These are phyloP conservation scores for Heloderma charlesbogerti DNA, from an alignment of 2,113 vertebrate genomes.

Conservation along the genomic window DNA sequence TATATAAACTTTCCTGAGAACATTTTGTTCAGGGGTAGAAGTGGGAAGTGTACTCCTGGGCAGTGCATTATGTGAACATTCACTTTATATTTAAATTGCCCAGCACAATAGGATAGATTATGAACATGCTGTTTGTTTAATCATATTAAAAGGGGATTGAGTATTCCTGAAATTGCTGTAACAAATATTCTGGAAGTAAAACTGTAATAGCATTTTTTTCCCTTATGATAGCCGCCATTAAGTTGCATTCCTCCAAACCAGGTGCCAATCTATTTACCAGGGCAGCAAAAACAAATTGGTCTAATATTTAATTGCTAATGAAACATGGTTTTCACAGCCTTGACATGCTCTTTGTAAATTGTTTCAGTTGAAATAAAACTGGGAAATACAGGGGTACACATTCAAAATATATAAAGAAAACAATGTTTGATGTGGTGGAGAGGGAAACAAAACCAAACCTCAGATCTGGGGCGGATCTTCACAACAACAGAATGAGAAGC, in stretches of 20 bases:
- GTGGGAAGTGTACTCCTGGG: background rate
- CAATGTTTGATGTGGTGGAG: background rate
- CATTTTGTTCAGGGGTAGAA: background rate
- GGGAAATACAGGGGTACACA: background rate
- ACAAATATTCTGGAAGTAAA: background rate
- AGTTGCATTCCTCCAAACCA: constrained; percentile 19
- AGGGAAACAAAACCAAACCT: background rate
- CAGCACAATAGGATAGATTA: background rate
- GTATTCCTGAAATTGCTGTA: constrained; percentile 8
- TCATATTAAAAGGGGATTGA: background rate
- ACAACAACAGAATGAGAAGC: no score
- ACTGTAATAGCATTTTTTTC: background rate
- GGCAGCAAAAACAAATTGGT: constrained; percentile 31
- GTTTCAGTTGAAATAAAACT: constrained; percentile 4
- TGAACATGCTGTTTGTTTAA: background rate
- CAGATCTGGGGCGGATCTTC: no score
- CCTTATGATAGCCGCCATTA: constrained; percentile 11
- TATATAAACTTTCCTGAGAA: background rate
- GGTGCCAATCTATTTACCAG: constrained; percentile 21
- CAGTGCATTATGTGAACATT: constrained; percentile 3
- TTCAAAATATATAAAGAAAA: constrained; percentile 9
- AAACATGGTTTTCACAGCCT: constrained; percentile 5
- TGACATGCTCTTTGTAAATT: background rate
- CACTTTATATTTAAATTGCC: background rate
- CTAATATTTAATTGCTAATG: constrained; percentile 35